A percentile compares a stretch with the other conserved stretches of the same genome.
Conservation (phyloP, 2,888 invertebrate species). For the Papilio protenor region DNA sequence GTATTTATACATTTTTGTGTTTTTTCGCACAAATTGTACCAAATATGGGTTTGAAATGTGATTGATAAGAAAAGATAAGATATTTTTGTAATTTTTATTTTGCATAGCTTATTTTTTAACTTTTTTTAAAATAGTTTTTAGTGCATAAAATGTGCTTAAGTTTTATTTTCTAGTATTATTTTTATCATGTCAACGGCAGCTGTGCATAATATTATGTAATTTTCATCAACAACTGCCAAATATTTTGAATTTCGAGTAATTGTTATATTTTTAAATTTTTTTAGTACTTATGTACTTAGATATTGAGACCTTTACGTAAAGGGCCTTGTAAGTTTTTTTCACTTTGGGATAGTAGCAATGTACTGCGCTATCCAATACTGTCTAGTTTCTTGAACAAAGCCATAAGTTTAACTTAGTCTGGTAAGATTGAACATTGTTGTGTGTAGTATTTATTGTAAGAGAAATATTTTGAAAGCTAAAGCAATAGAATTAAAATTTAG, state of each 20-base stretch:
- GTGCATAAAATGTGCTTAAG: conserved; percentile 66
- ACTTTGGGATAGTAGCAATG: conserved; percentile 50
- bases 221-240: conserved; percentile 57
- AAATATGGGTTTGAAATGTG: conserved; percentile 62
- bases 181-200: conserved; percentile 56
- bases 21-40: conserved; percentile 49
- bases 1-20: conserved; percentile 40
- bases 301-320: conserved; percentile 45
- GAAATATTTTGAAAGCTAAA: conserved; percentile 40
- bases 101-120: conserved; percentile 73
- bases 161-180: conserved; percentile 59
- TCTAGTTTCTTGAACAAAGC: conserved; percentile 52
- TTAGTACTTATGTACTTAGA: conserved; percentile 65
- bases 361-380: conserved; percentile 54
- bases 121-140: conserved; percentile 60
- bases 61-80: conserved; percentile 59
- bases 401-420: conserved; percentile 54
- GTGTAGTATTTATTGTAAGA: conserved; percentile 52
- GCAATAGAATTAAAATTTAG: conserved; percentile 33
- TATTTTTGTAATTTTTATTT: conserved; percentile 76
- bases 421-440: conserved; percentile 49
- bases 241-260: conserved; percentile 53
- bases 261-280: conserved; percentile 54
- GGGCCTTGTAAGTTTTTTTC: conserved; percentile 47
- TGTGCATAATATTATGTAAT: conserved; percentile 47